phyloP scores from a whole-genome alignment of 1,140 invertebrate genomes.

The Orchesella cincta region DNA sequence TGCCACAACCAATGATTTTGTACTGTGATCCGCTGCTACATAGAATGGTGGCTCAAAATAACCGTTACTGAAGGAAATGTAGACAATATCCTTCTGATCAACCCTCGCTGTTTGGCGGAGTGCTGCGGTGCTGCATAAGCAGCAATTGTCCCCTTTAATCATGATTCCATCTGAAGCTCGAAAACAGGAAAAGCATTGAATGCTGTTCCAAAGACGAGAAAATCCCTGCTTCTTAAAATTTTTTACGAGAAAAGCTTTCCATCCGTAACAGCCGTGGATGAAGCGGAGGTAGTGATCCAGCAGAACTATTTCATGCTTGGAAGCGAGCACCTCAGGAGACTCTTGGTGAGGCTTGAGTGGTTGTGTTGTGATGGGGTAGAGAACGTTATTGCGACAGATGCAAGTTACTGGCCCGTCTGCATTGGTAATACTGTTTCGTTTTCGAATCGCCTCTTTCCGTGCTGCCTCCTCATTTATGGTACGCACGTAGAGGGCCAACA shows the following conservation, averaged over 20 bases:
- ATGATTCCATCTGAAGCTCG: neutral
- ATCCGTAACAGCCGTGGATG: conserved; percentile 41
- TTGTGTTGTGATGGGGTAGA: conserved; percentile 20
- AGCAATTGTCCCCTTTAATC: conserved; percentile 79
- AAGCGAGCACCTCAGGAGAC: neutral
- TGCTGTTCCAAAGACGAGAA: conserved; percentile 35
- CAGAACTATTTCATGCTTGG: conserved; percentile 36
- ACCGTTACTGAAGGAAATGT: conserved; percentile 39
- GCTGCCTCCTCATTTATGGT: conserved; percentile 27
- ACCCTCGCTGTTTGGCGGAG: conserved; percentile 70
- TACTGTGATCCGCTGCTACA: conserved; percentile 80
- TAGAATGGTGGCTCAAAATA: conserved; percentile 68
- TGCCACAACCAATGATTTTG: conserved; percentile 76
- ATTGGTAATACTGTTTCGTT: neutral
- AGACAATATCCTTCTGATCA: conserved; percentile 37
- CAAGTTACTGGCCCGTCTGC: conserved; percentile 3
- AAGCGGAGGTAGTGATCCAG: conserved; percentile 41
- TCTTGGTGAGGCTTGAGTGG: conserved; percentile 5
- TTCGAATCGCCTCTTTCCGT: neutral
- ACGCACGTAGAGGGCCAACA: conserved; percentile 73
- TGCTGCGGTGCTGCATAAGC: conserved; percentile 81
- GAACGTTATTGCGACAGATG: neutral
- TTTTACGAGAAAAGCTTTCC: conserved; percentile 37
- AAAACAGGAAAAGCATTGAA: conserved; percentile 41
- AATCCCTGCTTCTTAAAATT: conserved; percentile 36